Percentiles rank a stretch among this genome's conserved stretches.
Conservation (phyloP, 2,888 invertebrate species). For the Megalurothrips usitatus region DNA sequence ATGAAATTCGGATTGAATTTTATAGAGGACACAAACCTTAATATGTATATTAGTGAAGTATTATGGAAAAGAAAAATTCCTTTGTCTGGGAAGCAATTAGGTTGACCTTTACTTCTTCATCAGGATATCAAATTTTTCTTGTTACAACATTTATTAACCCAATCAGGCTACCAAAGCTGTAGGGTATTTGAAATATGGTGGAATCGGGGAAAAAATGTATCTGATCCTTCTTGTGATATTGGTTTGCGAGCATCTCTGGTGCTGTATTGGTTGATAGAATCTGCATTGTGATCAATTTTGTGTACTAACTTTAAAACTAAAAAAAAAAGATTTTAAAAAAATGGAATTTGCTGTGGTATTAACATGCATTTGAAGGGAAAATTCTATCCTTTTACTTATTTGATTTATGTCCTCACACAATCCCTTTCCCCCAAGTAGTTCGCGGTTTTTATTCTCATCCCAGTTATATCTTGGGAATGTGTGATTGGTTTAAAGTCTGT, state of each 20-base stretch:
- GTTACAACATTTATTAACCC: neutral
- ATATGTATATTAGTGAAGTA: neutral
- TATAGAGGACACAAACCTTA: neutral
- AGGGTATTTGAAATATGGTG: neutral
- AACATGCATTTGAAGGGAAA: constrained; percentile 17
- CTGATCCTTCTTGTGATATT: constrained; percentile 1
- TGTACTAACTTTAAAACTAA: constrained; percentile 10
- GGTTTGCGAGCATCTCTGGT: constrained; percentile 16
- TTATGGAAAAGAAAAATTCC: neutral
- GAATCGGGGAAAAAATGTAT: neutral
- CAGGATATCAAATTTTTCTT: constrained; percentile 6
- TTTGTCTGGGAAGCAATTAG: neutral
- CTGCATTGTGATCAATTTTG: constrained; percentile 23
- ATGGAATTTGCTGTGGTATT: constrained; percentile 18
- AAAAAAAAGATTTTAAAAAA: neutral
- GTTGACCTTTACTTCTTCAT: constrained; percentile 25
- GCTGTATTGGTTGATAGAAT: constrained; percentile 10
- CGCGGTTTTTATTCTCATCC: neutral
- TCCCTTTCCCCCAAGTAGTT: neutral
- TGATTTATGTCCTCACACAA: neutral
- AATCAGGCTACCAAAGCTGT: neutral
- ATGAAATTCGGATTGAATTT: no score
- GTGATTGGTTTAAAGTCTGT: neutral
- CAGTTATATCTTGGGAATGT: neutral
- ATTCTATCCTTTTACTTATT: neutral